Base-by-base conservation (phyloP, 2,113 vertebrate species). In the Ia io region DNA sequence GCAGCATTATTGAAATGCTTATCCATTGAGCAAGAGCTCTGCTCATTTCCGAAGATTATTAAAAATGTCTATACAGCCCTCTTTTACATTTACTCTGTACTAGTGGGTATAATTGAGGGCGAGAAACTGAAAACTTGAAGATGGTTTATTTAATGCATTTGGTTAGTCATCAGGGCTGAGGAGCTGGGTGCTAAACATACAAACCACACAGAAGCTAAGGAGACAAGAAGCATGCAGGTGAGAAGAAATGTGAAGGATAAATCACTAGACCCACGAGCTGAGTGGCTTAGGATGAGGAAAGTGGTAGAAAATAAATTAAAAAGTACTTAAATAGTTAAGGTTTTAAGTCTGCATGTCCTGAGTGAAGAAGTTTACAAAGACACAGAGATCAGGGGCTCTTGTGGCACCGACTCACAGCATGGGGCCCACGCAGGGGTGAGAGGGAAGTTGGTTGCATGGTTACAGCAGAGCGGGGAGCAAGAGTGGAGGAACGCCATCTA, bases 351-450 rank as follows among this genome's bases (percentile, higher is more conserved):
- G 28, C 77, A 35, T 42, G 32, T 49, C 28, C 12, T 13, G 56
- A 77, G 37, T 20, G 11, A 74, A 14, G 22, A 65, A 42, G 80
- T 71, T 37, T n/a, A 51, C 35, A 40, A 32, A 40, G 63, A 42
- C 30, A 16, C 8, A 3, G 14, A 88, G 61, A 16, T 47, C 59
- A n/a, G 16, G 9, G 32, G 32, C 17, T 20, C 2, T 65, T 65
- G 53, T 40, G 0, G 0, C 67, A 1, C 7, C 40, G 22, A 40
- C 20, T 11, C 56, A 5, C 1, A 40, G 20, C 53, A 16, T 0
- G 32, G 25, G 2, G 2, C 20, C 28, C 28, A 18, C 5, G 17
- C 0, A 65, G 44, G 44, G 3, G n/a, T 14, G 9, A 47, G 4
- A 14, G 22, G 22, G 32, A 53, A 28, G 40, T 13, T 18, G 0